Base-by-base conservation (phyloP, 2,888 invertebrate genomes). In the Agrochola circellaris region DNA sequence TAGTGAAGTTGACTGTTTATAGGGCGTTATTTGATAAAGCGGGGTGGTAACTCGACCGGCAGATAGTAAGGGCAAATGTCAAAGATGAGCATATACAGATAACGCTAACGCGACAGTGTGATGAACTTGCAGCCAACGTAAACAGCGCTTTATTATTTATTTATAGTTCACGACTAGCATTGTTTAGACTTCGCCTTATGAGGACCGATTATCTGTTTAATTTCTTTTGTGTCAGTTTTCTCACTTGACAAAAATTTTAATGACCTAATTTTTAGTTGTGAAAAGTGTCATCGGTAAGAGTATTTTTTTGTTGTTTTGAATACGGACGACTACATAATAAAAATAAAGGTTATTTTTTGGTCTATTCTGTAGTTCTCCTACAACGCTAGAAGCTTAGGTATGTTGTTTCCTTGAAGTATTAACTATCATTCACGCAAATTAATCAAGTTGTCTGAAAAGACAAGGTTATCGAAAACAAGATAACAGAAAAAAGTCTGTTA, bases 51-150 rank as follows among this genome's bases (percentile, higher is more conserved):
- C 95, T 89, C 92, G 92, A 82, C 90, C 89, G 83, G 45, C 87
- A 79, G 95, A 95, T 95, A 95, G 85, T 73, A 85, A 86, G 95
- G 93, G 91, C 94, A 96, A 93, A 93, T 91, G 95, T 93, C 93
- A 94, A 94, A 95, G 95, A 95, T 94, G 94, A 91, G 91, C 90
- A 91, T 91, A 92, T 91, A 89, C 89, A 90, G 95, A 95, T 95
- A 95, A 89, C 85, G 87, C 79, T 91, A 92, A 91, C 88, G 90
- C 90, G 92, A 93, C 93, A 93, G 95, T 94, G 90, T 96, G 95
- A 93, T 94, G 95, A 95, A 95, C 95, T 93, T 95, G 87, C 83
- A 81, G 72, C 87, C 85, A 86, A 89, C 90, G 94, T 93, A 94
- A 94, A 94, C 93, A 94, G 91, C 81, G 79, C 83, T 88, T 90